phyloP scores from a whole-genome alignment of 2,113 vertebrate genomes.

The Emydocephalus ijimae region DNA sequence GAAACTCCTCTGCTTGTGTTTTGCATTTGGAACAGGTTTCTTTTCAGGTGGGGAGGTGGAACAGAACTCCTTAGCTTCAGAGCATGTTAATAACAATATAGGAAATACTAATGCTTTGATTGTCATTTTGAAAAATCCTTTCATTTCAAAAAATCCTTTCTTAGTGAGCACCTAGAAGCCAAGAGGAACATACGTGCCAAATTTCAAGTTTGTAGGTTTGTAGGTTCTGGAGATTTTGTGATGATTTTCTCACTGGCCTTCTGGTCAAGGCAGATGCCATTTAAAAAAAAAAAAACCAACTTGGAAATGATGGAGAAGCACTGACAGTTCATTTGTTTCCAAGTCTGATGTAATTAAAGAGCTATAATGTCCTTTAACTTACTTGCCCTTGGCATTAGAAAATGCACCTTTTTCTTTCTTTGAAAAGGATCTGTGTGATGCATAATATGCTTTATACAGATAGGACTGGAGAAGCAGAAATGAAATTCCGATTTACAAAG shows the following conservation, averaged over 20 bases:
- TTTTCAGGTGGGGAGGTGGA: too few species aligned
- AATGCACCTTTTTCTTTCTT: not conserved
- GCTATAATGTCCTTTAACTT: conserved; percentile 48
- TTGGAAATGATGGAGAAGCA: conserved; percentile 28
- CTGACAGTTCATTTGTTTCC: conserved; percentile 50
- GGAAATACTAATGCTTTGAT: too few species aligned
- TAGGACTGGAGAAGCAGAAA: conserved; percentile 14
- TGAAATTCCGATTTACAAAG: not conserved
- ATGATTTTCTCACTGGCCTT: conserved; percentile 46
- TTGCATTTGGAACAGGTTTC: too few species aligned
- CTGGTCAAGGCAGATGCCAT: conserved; percentile 53
- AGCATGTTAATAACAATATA: too few species aligned
- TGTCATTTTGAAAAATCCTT: too few species aligned
- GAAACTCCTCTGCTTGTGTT: too few species aligned
- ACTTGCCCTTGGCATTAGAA: conserved; percentile 42
- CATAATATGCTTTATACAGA: conserved; percentile 5
- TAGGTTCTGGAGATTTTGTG: too few species aligned
- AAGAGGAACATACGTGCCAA: too few species aligned
- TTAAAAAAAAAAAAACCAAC: conserved; percentile 11
- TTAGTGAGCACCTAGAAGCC: too few species aligned
- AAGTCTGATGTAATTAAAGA: conserved; percentile 56
- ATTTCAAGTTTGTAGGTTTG: too few species aligned
- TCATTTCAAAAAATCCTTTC: too few species aligned
- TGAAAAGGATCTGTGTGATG: not conserved
- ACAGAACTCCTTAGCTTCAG: too few species aligned